Percentiles rank a stretch among this genome's conserved stretches.
Conservation (phyloP, 2,888 invertebrate genomes). For the Harpalus rufipes region DNA sequence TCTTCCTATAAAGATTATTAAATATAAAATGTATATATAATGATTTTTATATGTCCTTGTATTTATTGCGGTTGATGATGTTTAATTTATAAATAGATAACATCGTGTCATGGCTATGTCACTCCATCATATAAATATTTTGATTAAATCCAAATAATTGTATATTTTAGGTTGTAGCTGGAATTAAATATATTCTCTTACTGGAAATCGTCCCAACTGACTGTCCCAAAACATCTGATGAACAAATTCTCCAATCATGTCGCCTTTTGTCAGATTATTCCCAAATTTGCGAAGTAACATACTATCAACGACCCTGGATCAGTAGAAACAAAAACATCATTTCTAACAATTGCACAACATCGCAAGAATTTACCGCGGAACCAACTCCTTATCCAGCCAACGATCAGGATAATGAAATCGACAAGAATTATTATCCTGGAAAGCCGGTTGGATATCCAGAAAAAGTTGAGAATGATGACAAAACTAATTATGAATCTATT, state of each 20-base stretch:
- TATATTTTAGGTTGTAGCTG: slow-evolving; percentile 79
- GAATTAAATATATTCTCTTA: slow-evolving; percentile 80
- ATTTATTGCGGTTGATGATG: slow-evolving; percentile 5
- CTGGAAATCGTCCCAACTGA: slow-evolving; percentile 78
- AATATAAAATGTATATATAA: slow-evolving; percentile 9
- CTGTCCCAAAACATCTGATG: slow-evolving; percentile 75
- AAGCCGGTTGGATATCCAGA: slow-evolving; percentile 64
- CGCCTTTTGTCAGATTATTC: slow-evolving; percentile 71
- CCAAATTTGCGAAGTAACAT: slow-evolving; percentile 81
- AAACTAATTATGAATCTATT: slow-evolving; percentile 72
- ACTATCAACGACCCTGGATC: slow-evolving; percentile 84
- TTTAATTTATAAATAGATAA: slow-evolving; percentile 24
- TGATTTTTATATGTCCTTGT: slow-evolving; percentile 40
- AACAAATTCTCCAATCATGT: slow-evolving; percentile 73
- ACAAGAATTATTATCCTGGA: slow-evolving; percentile 70
- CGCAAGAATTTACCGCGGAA: slow-evolving; percentile 79
- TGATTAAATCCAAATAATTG: neutral
- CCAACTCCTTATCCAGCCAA: slow-evolving; percentile 73
- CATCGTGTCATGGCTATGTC: slow-evolving; percentile 9
- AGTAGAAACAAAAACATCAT: slow-evolving; percentile 81
- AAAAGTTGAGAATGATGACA: slow-evolving; percentile 67
- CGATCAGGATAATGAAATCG: slow-evolving; percentile 74
- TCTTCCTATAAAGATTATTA: slow-evolving; percentile 69
- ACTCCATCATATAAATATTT: slow-evolving; percentile 17
- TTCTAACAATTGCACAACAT: slow-evolving; percentile 83